Evolutionary conservation across 1,140 invertebrate genomes (phyloP), one percentile per base, ranked within the genome.

Genomic region (Grapholita molesta): DNA sequence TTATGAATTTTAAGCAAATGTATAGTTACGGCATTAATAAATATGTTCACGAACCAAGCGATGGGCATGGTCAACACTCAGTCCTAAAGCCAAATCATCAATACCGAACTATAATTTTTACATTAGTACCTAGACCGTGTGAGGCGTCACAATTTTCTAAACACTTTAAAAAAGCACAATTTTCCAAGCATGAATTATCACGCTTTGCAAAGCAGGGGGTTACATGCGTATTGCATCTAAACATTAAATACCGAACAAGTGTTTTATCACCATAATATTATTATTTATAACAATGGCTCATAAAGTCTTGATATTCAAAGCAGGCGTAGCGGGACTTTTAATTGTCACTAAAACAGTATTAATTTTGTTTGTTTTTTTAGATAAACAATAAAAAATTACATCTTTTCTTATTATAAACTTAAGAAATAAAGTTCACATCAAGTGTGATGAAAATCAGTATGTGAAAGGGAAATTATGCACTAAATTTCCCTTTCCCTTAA

Each of bases 141-240:
- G 77, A 86, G 83, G 85, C 84, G 82, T 88, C 81, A 85, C 78
- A 65, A 71, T 77, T 73, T 72, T 76, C 61, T 74, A 72, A 72
- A 69, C 69, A 67, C 74, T 72, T 73, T 76, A 76, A 74, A 77
- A 48, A 88, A 89, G 84, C 86, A 83, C 80, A 82, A 74, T 68
- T 67, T 86, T 85, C 78, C 73, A 82, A 84, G 89, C 89, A 85
- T 85, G 80, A 85, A 78, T 79, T 78, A 76, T 88, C 84, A 89
- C 89, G 86, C 85, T 91, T 88, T 79, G 87, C 87, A 72, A 89
- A 91, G 86, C 86, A 74, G 71, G 73, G 80, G 80, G 87, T 91
- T 89, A 89, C 72, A 82, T 78, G 85, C 74, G 12, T 66, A 70
- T 66, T 65, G 30, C 84, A 75, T 74, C 76, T 72, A 61, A 28